Base-by-base conservation (phyloP, 1,140 invertebrate species). In the Papilio aristodemus region DNA sequence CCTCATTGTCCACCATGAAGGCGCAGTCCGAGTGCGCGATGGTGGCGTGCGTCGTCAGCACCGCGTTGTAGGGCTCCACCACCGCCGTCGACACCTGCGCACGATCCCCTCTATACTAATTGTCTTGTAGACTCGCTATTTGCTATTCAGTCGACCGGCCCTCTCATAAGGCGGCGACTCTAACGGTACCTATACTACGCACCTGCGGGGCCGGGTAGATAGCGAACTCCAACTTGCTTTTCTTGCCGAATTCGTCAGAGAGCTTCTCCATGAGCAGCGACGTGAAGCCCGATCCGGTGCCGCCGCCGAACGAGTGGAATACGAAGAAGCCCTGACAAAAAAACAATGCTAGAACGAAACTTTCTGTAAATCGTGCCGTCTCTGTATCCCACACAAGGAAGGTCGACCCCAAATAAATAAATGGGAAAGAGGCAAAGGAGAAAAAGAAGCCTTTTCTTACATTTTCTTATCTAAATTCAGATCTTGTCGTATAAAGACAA, bases 61-160 rank as follows among this genome's bases (percentile, higher is more conserved):
- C 93, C 1, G 95, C 94, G 84, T 97, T 97, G 92, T 97, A 98
- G 0, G 97, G 97, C 79, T 97, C 97, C 13, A 97, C 96, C 8
- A 97, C 96, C 1, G 96, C 96, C 1, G 95, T 96, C 5, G 95
- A 94, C 8, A 95, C 93, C 90, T 93, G 93, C 11, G 93, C 94
- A 46, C 17, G 2, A 6, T 32, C 27, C 43, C 4, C 43, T 39
- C 38, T 6, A 32, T 32, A 2, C 2, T 32, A 3, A 32, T 6
- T 32, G 6, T 32, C 6, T 32, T 32, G 2, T 32, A 32, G 6
- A 32, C 27, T 32, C 2, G 10, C 8, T 46, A 19, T 17, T 46
- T 9, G 8, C 13, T 9, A 9, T 8, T 8, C 2, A 17, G 17
- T 8, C n/a, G 17, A 46, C 14, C 14, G 17, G 17, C 14, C 27